Evolutionary conservation across 2,888 invertebrate species (phyloP).

Genomic region (Apotomis betuletana): DNA sequence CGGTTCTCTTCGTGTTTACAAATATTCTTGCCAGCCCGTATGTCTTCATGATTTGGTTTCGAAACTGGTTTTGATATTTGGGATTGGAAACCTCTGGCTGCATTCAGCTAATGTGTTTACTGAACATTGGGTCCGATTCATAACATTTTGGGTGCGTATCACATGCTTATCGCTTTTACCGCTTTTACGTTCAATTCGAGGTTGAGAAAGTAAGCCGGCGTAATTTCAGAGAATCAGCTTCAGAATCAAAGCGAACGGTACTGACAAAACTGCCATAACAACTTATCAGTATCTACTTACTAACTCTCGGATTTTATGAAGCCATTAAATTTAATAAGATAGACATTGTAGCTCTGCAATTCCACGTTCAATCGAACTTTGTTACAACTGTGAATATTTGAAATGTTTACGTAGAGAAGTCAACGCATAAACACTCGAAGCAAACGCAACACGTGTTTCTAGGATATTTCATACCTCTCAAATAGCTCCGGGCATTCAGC

Average conservation of each 20-base stretch:
- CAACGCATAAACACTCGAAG: slow-evolving; percentile 45
- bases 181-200: slow-evolving; percentile 4
- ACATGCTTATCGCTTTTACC: slow-evolving; percentile 7
- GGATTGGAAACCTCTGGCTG: background rate
- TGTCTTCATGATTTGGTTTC: slow-evolving; percentile 16
- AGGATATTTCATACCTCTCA: slow-evolving; percentile 39
- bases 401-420: slow-evolving; percentile 44
- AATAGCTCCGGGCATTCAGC: slow-evolving; percentile 29
- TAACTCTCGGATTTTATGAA: slow-evolving; percentile 33
- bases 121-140: slow-evolving; percentile 1
- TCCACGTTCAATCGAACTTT: slow-evolving; percentile 35
- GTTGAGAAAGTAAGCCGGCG: background rate
- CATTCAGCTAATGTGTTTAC: slow-evolving; percentile 3
- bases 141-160: background rate
- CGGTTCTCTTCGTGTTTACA: slow-evolving; percentile 33
- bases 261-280: slow-evolving; percentile 29
- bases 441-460: slow-evolving; percentile 44
- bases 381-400: slow-evolving; percentile 34
- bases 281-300: slow-evolving; percentile 35
- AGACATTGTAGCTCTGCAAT: slow-evolving; percentile 27
- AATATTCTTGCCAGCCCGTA: slow-evolving; percentile 20
- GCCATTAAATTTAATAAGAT: slow-evolving; percentile 36
- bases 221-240: slow-evolving; percentile 15
- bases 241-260: background rate
- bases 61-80: slow-evolving; percentile 9